Evolutionary conservation across 2,113 vertebrate species (phyloP).

Genomic region (Nerophis lumbriciformis): DNA sequence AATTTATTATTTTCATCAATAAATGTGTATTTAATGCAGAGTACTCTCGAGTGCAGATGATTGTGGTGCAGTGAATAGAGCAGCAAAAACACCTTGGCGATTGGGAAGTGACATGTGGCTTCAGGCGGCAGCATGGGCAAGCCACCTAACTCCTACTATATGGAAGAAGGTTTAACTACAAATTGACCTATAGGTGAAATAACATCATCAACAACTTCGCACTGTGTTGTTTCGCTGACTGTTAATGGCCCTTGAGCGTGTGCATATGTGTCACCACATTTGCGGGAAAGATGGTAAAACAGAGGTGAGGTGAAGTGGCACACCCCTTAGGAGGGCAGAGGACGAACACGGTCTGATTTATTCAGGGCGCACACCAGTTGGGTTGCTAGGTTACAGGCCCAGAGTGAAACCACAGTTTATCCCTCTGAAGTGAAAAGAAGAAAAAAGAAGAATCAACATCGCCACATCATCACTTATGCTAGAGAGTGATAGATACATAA

Average conservation of each 20-base stretch:
- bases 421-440: slow-evolving; percentile 30
- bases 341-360: slow-evolving; percentile 41
- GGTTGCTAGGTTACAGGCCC: slow-evolving; percentile 66
- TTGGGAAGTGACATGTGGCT: slow-evolving; percentile 42
- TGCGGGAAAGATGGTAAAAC: slow-evolving; percentile 1
- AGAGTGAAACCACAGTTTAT: slow-evolving; percentile 44
- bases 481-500: not conserved
- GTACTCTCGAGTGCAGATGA: slow-evolving; percentile 25
- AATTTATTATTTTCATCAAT: not conserved
- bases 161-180: slow-evolving; percentile 3
- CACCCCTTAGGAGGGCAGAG: slow-evolving; percentile 39
- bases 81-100: slow-evolving; percentile 26
- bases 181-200: slow-evolving; percentile 4
- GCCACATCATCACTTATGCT: slow-evolving; percentile 17
- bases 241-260: slow-evolving; percentile 2
- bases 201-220: slow-evolving; percentile 4
- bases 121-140: slow-evolving; percentile 32
- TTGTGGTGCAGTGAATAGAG: slow-evolving; percentile 25
- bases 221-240: not conserved
- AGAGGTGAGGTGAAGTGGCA: slow-evolving; percentile 37
- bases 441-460: slow-evolving; percentile 10
- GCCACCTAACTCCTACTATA: slow-evolving; percentile 31
- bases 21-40: slow-evolving; percentile 11
- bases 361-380: slow-evolving; percentile 53
- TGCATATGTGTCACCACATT: slow-evolving; percentile 13